Base-by-base conservation (phyloP, 92 coral and sea anemone genomes). In the Porites divaricata region DNA sequence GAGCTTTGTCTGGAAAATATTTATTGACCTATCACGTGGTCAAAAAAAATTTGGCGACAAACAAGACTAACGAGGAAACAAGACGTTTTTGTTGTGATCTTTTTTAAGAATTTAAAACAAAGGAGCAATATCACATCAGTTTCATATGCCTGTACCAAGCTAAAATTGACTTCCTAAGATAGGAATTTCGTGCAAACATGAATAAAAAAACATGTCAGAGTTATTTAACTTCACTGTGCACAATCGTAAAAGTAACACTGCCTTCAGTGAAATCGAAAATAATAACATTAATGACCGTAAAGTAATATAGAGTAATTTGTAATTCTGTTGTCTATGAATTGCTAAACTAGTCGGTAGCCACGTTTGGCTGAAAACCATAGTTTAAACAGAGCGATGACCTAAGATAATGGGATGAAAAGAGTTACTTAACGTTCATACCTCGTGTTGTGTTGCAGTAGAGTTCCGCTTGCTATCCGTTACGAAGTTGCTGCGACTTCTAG, bases 11-110 rank as follows among this genome's bases (percentile, higher is more conserved):
- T 70, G 1, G 6, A 35, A 80, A 80, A 80, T 4, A 54, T 13
- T 15, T 26, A 25, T 22, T 24, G 12, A 9, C 67, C 41, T 67
- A 28, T 20, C 45, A 70, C 68, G 58, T 57, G 71, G 19, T 23
- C 67, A 53, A 63, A 28, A 68, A 28, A 51, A 19, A n/a, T 45
- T 51, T 68, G 54, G 28, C 14, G 52, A 59, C 65, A 64, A 56
- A 75, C 15, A 15, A 8, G 59, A 54, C 59, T 54, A 15, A 58
- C 41, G 77, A 20, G 14, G 64, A 76, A 80, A 80, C 76, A 58
- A 80, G 28, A n/a, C 64, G 68, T 68, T 80, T 80, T 80, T 72
- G 64, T 70, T 54, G 75, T 53, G 49, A 35, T 67, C 19, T 67
- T 67, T 78, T 79, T 52, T 21, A 28, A 45, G 23, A 49, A 25